phyloP scores from a whole-genome alignment of 2,113 vertebrate species.

The Azemiops feae region DNA sequence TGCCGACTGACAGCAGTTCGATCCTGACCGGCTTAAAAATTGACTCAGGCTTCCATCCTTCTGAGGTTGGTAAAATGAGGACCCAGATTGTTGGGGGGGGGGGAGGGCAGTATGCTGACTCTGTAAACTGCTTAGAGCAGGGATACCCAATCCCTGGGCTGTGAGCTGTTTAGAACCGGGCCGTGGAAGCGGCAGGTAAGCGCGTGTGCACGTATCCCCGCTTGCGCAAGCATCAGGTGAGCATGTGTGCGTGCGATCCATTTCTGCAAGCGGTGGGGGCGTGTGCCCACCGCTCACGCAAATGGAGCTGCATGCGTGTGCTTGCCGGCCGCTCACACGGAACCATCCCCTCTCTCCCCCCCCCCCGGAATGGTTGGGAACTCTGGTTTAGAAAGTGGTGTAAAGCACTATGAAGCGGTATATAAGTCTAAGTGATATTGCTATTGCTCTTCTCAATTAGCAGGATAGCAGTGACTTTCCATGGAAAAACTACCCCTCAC shows the following conservation, averaged over 20 bases:
- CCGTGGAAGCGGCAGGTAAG: background rate
- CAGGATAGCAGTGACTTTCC: background rate
- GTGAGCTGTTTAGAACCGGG: background rate
- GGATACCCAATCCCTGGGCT: background rate
- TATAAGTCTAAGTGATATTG: background rate
- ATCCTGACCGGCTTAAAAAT: background rate
- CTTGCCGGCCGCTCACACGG: background rate
- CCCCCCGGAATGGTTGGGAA: background rate
- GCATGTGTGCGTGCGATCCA: background rate
- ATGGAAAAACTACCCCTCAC: background rate
- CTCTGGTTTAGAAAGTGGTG: background rate
- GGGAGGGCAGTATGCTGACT: background rate
- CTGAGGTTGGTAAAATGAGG: background rate
- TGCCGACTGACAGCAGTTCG: background rate
- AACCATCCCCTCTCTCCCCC: background rate
- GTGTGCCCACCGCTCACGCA: background rate
- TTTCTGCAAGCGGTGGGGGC: background rate
- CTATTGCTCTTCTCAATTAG: background rate
- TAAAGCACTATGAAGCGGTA: background rate
- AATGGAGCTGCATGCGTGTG: background rate
- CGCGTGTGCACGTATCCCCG: accelerated
- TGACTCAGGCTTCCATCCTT: background rate
- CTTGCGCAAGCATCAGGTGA: background rate
- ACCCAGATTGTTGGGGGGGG: background rate
- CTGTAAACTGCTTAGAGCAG: background rate